Evolutionary conservation across 2,888 invertebrate genomes (phyloP), one percentile per base, ranked within the genome.

Genomic region (Mythimna loreyi): DNA sequence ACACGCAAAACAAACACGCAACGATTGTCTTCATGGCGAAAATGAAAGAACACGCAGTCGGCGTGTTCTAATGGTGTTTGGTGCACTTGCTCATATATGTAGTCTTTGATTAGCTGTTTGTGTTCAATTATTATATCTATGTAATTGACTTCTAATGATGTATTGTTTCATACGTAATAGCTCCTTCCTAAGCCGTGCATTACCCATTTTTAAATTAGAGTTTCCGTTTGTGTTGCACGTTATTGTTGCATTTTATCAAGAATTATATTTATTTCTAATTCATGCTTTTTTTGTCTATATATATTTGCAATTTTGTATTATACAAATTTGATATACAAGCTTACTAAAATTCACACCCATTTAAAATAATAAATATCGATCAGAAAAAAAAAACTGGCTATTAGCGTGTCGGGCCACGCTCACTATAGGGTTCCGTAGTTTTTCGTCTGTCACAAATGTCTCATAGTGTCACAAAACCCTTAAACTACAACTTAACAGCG

Each of bases 11-110:
- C 5, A 73, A 45, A 49, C 72, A 78, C 52, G 63, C 60, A 33
- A 73, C 23, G 13, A 78, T 61, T 30, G 57, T 23, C 69, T 67
- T 82, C 82, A 82, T 82, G 58, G n/a, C 75, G 53, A 30, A 50
- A 67, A 63, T 55, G 53, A 47, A 30, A n/a, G n/a, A n/a, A n/a
- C n/a, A n/a, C n/a, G n/a, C n/a, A n/a, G n/a, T n/a, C 9, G 25
- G 49, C 73, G 53, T 55, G 61, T 40, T 58, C 16, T 21, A 9
- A 19, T 36, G 11, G 16, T 28, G 49, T 66, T 56, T 13, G 11
- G 7, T 16, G 9, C 5, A 33, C 47, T 33, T 2, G 8, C 47
- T 53, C 74, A 67, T 74, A 75, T n/a, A n/a, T n/a, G n/a, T 67
- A 74, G 40, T 25, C 16, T 40, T 25, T 5, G 19, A 30, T 68